phyloP scores from a whole-genome alignment of 2,797 vertebrate species.

The Cheirogaleus major region DNA sequence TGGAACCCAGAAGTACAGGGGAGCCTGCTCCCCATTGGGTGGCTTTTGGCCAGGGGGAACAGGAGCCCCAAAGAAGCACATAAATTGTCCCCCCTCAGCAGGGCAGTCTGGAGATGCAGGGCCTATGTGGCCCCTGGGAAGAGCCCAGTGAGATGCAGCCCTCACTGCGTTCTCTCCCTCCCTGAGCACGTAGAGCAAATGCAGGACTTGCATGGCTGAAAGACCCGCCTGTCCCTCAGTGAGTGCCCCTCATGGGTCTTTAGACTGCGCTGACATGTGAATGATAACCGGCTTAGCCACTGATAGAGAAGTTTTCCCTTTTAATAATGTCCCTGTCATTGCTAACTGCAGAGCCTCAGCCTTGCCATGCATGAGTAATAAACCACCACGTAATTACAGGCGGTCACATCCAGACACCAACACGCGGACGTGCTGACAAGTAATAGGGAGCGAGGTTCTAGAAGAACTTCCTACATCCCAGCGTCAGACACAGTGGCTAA shows the following conservation, averaged over 20 bases:
- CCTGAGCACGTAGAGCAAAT: background rate
- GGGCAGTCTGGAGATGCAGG: background rate
- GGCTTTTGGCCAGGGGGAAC: accelerated
- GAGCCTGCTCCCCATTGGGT: background rate
- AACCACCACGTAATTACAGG: slow-evolving; percentile 68
- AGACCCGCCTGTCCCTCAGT: background rate
- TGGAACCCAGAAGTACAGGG: background rate
- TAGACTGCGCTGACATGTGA: slow-evolving; percentile 64
- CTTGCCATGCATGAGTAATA: slow-evolving; percentile 78
- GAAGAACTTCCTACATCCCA: background rate
- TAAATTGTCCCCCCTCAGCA: background rate
- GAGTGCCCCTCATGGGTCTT: background rate
- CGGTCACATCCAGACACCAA: slow-evolving; percentile 15
- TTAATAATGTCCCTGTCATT: slow-evolving; percentile 80
- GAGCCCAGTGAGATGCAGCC: background rate
- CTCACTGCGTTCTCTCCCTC: background rate
- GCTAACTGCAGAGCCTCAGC: slow-evolving; percentile 70
- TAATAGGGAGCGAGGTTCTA: background rate
- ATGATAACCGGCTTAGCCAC: slow-evolving; percentile 72
- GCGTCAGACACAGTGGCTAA: background rate
- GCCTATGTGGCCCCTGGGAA: background rate
- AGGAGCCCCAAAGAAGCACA: background rate
- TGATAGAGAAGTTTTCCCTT: slow-evolving; percentile 79
- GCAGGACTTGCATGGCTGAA: background rate
- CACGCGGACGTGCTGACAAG: background rate